Base-by-base conservation (phyloP, 1,140 invertebrate species). In the Cotesia glomerata region DNA sequence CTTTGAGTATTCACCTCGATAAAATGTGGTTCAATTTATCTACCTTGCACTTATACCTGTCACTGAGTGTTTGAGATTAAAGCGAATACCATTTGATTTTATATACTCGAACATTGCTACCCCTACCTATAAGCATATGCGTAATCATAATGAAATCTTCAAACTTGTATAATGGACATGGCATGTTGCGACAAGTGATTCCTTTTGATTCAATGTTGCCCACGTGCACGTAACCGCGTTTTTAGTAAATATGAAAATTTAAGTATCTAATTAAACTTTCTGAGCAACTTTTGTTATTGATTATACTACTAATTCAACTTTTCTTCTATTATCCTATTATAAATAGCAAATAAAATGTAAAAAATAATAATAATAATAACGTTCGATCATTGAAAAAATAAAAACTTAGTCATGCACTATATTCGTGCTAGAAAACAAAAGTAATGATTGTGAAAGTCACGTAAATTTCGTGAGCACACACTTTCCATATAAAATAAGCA, bases 401-500 rank as follows among this genome's bases (percentile, higher is more conserved):
- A 67, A 32, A 34, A n/a, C 7, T 49, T 67, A 11, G 26, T 9
- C 8, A 52, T 67, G 49, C 8, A 14, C 32, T 34, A 11, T n/a
- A 54, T 34, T 67, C 45, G 11, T 67, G 26, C 26, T 39, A 54
- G 51, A 32, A 67, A 54, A 67, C 49, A 67, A 51, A 69, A 75
- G 67, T 70, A 76, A 76, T 73, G 58, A 69, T 79, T 80, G 75
- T 73, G 79, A 76, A 74, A 78, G 73, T 35, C 64, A 59, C 71
- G 73, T 71, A 71, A 49, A 51, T 14, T 62, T 62, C 32, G 39
- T 62, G 58, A 52, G 69, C n/a, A 71, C 65, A 69, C 72, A 76
- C 76, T 77, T 74, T 76, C 77, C 75, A 80, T 78, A 71, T 75
- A 68, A 78, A 78, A 77, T 73, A 69, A 72, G 75, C 63, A 58